Percentiles rank a stretch among this genome's conserved stretches.
phyloP scores from a whole-genome alignment of 1,140 invertebrate genomes.

The Laupala kohalensis region DNA sequence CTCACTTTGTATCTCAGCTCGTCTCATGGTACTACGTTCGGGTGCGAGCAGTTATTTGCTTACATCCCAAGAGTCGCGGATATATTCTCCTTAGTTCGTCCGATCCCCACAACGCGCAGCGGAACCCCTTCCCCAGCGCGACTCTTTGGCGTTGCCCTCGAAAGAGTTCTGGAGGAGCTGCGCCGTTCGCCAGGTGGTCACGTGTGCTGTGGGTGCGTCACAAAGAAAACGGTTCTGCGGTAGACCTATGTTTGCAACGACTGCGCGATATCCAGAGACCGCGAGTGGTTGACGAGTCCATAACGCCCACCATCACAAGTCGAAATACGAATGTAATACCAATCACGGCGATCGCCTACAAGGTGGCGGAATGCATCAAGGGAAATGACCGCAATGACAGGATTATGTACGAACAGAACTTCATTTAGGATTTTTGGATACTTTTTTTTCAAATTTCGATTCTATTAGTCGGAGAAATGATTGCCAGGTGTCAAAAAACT shows the following conservation, averaged over 20 bases:
- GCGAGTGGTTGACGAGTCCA: constrained; percentile 12
- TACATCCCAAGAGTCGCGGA: neutral
- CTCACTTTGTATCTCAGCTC: neutral
- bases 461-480: no score
- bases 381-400: no score
- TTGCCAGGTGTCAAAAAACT: no score
- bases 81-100: neutral
- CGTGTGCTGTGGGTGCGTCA: constrained; percentile 10
- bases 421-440: no score
- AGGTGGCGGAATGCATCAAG: no score
- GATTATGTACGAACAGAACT: no score
- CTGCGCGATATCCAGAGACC: constrained; percentile 6
- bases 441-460: no score
- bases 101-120: neutral
- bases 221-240: constrained; percentile 2
- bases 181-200: constrained; percentile 33
- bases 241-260: constrained; percentile 6
- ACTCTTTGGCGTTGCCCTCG: constrained; percentile 29
- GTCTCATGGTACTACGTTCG: neutral
- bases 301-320: constrained; percentile 8
- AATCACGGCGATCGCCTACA: no score
- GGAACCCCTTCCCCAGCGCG: constrained; percentile 29
- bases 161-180: constrained; percentile 52
- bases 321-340: constrained; percentile 13
- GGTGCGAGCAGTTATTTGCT: neutral